Conservation (phyloP, 2,113 vertebrate species). For the Puffinus mauretanicus region DNA sequence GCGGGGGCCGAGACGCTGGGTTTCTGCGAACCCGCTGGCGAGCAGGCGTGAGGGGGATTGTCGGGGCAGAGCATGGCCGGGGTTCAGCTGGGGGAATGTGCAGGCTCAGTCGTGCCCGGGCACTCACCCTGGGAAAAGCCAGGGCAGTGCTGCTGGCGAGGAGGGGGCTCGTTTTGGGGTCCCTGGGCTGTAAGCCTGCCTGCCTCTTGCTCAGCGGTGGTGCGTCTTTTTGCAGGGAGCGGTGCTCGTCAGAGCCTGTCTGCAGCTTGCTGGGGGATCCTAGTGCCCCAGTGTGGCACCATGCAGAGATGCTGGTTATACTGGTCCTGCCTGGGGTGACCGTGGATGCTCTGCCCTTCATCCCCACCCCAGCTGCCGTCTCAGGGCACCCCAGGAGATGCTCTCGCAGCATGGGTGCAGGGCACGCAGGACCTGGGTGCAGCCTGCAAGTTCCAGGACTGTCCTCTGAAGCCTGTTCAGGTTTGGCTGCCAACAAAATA, state of each 20-base stretch:
- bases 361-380: fast-evolving
- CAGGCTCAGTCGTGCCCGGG: neutral
- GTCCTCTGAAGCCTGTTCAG: neutral
- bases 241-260: neutral
- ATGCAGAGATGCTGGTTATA: neutral
- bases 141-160: neutral
- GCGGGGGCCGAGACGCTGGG: neutral
- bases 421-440: neutral
- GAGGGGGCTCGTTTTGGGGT: neutral
- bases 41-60: neutral
- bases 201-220: neutral
- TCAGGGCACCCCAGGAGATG: neutral
- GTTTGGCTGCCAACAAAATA: neutral
- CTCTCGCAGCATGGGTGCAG: fast-evolving
- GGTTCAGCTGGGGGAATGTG: neutral
- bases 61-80: fast-evolving
- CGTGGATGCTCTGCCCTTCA: neutral
- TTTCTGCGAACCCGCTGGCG: neutral
- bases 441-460: neutral
- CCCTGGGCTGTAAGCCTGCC: neutral
- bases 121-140: neutral
- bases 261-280: neutral
- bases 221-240: neutral
- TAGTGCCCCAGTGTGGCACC: neutral
- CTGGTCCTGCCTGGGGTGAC: neutral